Percentiles rank a stretch among this genome's conserved stretches.
These are phyloP conservation scores for Drosophila leonis DNA, from an alignment of 2,888 invertebrate species.

Conservation along the genomic window DNA sequence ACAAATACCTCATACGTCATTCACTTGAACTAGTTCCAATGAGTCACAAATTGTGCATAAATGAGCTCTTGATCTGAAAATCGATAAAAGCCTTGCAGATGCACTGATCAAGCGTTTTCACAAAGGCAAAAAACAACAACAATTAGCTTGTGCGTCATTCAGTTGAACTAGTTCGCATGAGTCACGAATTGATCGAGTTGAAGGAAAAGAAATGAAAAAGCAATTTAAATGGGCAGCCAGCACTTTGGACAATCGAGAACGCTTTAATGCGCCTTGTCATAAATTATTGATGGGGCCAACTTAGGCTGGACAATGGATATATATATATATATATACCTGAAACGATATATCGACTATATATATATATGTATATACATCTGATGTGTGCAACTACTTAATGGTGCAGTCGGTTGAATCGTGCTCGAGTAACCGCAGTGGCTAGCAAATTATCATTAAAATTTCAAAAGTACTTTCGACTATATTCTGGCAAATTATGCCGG, in stretches of 20 bases:
- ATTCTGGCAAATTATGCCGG: constrained; percentile 60
- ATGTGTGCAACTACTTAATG: constrained; percentile 18
- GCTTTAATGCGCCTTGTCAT: constrained; percentile 52
- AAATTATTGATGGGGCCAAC: constrained; percentile 60
- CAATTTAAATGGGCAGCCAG: constrained; percentile 18
- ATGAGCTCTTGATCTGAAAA: constrained; percentile 4
- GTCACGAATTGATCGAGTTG: constrained; percentile 6
- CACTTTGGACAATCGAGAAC: constrained; percentile 35
- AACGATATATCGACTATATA: constrained; percentile 10
- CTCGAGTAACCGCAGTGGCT: constrained; percentile 28
- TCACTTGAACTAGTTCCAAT: constrained; percentile 6
- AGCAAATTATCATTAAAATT: constrained; percentile 71
- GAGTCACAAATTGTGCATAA: constrained; percentile 17
- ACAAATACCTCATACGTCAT: not conserved
- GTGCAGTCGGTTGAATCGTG: constrained; percentile 24
- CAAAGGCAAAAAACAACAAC: not conserved
- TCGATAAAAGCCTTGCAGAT: not conserved
- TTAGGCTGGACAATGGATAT: constrained; percentile 41
- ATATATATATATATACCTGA: constrained; percentile 9
- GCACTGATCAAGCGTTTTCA: not conserved
- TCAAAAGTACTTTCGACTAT: constrained; percentile 62
- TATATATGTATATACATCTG: not conserved
- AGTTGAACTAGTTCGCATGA: constrained; percentile 12
- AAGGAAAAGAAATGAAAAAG: constrained; percentile 1
- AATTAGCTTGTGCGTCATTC: not conserved